A percentile compares a stretch with the other conserved stretches of the same genome.
Evolutionary conservation across 2,888 invertebrate species (phyloP).

Genomic region (Melinaea menophilus): DNA sequence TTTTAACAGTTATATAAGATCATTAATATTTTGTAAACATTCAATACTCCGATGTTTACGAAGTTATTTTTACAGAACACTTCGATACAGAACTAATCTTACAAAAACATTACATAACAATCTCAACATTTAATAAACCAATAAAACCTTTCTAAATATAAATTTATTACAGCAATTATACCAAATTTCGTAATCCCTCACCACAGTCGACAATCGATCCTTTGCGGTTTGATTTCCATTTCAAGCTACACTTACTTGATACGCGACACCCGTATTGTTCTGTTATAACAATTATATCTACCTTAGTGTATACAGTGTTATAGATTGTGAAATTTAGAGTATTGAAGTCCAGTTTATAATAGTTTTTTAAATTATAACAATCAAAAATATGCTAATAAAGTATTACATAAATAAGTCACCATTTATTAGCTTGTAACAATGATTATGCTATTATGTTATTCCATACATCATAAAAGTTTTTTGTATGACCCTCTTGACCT

Average conservation of each 20-base stretch:
- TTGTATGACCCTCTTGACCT: conserved; percentile 39
- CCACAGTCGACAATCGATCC: conserved; percentile 30
- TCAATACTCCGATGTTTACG: too few relatives aligned
- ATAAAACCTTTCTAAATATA: not conserved
- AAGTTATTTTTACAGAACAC: not conserved
- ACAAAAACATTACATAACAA: not conserved
- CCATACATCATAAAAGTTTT: conserved; percentile 14
- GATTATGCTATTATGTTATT: conserved; percentile 15
- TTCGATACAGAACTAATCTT: not conserved
- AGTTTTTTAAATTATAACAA: not conserved
- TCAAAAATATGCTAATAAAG: not conserved
- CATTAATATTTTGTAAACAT: too few relatives aligned
- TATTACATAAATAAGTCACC: not conserved
- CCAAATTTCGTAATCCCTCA: conserved; percentile 27
- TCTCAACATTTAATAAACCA: not conserved
- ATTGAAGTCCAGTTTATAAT: not conserved
- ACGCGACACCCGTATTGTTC: conserved; percentile 30
- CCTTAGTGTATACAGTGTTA: conserved; percentile 5
- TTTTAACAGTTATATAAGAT: too few relatives aligned
- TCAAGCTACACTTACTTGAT: conserved; percentile 27
- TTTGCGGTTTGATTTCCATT: conserved; percentile 31
- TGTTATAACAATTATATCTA: conserved; percentile 22
- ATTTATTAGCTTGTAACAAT: too few relatives aligned
- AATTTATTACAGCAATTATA: too few relatives aligned
- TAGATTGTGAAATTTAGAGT: not conserved